Evolutionary conservation across 2,888 invertebrate genomes (phyloP), one percentile per base, ranked within the genome.

Genomic region (Toxonevra muliebris): DNA sequence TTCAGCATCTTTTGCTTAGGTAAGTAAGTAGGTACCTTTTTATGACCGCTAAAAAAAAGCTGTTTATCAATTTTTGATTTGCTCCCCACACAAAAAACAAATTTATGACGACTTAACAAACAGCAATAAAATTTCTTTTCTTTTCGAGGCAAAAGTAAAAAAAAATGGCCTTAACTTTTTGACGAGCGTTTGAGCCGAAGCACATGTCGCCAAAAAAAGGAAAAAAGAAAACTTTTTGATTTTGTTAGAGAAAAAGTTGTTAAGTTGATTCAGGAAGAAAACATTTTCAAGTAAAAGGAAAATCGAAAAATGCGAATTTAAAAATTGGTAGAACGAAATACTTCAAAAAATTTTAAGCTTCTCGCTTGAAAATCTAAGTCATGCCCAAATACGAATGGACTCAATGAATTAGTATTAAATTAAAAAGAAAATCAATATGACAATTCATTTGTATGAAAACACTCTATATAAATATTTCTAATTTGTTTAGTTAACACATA

Each of bases 121-220:
- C 5, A 41, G 58, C 17, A 19, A 58, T 58, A 43, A 58, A 43
- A 58, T 58, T 42, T 43, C 42, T 42, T 58, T 15, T 48, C n/a
- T 43, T 7, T 58, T 17, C 41, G 30, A 30, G 30, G 30, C 30
- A 30, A 30, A 30, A 30, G 30, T 30, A 30, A 30, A 30, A 30
- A 30, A 7, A 30, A 30, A 30, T 4, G 7, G 30, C 7, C 30
- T 30, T 30, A 30, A 30, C 30, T 30, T 30, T 30, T 30, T 30
- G 30, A 30, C 30, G 30, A 30, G 30, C 30, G 30, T 30, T 30
- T 30, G 30, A 30, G 7, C 30, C 7, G 30, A 7, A 7, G 30
- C 30, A 30, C 7, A 30, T 30, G 30, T 30, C 30, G 30, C 30
- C 30, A 30, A 30, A 30, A 7, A 30, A 30, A 7, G 30, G 7